Evolutionary conservation across 1,140 invertebrate genomes (phyloP).

Genomic region (Magallana angulata): DNA sequence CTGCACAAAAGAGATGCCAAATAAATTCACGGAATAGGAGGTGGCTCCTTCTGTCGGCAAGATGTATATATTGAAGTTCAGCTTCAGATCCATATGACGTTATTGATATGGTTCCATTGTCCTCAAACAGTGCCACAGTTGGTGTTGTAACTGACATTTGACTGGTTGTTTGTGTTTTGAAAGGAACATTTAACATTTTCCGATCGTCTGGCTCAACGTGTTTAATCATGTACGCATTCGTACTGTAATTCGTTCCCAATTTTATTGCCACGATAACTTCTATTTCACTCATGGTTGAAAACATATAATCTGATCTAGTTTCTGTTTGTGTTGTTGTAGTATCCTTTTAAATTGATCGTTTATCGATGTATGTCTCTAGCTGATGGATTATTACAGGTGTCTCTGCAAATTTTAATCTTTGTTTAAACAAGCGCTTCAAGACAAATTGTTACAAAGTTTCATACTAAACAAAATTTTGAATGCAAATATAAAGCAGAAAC

Average conservation of each 20-base stretch:
- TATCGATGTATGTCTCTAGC: not conserved
- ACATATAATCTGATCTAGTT: too few species aligned
- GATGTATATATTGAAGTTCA: not conserved
- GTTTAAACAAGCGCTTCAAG: too few species aligned
- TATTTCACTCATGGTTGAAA: not conserved
- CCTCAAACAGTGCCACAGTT: not conserved
- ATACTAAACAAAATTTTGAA: too few species aligned
- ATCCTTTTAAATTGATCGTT: too few species aligned
- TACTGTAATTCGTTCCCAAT: constrained; percentile 16
- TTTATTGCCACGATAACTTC: not conserved
- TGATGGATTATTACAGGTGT: not conserved
- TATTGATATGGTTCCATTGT: not conserved
- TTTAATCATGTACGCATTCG: not conserved
- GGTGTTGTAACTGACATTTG: not conserved
- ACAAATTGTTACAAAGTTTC: too few species aligned
- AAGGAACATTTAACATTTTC: not conserved
- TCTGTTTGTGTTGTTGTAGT: too few species aligned
- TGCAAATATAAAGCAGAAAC: too few species aligned
- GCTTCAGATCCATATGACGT: not conserved
- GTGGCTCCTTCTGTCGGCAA: not conserved
- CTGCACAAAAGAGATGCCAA: not conserved
- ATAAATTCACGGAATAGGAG: not conserved
- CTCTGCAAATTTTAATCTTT: too few species aligned
- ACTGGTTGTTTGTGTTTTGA: not conserved
- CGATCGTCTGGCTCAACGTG: not conserved